Percentiles rank a stretch among this genome's conserved stretches.
Conservation (phyloP, 2,888 invertebrate genomes). For the Ctenicera cuprea region DNA sequence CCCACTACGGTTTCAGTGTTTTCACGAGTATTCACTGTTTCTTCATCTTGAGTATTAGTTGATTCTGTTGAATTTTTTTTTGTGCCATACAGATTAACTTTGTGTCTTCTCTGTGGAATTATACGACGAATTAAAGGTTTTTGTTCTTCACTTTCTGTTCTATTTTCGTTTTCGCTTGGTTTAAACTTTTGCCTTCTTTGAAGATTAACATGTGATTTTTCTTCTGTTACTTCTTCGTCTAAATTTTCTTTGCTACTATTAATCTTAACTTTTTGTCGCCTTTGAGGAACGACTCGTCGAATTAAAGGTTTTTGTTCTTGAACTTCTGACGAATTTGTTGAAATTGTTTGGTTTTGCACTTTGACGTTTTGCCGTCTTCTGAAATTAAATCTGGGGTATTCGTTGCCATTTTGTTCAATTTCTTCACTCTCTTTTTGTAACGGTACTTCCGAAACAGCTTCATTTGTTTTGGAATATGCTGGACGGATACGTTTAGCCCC, state of each 20-base stretch:
- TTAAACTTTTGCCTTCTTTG: too few relatives aligned
- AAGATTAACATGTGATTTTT: too few relatives aligned
- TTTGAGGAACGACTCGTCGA: not conserved
- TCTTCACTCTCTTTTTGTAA: not conserved
- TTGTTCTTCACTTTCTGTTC: not conserved
- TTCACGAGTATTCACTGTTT: not conserved
- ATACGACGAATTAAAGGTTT: not conserved
- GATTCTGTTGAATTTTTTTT: not conserved
- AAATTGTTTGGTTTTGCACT: not conserved
- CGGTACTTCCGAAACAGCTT: not conserved
- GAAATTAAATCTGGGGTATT: not conserved
- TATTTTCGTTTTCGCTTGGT: not conserved
- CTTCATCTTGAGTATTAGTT: not conserved
- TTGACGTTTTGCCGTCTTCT: constrained; percentile 1
- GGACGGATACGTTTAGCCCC: constrained; percentile 1
- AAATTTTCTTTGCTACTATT: not conserved
- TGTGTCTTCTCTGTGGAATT: constrained; percentile 4
- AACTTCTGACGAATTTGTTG: too few relatives aligned
- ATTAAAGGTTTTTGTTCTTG: not conserved
- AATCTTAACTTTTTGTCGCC: not conserved
- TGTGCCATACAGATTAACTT: not conserved
- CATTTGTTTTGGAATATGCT: not conserved
- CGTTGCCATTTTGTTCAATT: not conserved
- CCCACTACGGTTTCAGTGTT: too few relatives aligned
- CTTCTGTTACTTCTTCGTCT: not conserved